These are phyloP conservation scores for Drosophila greeni DNA, from an alignment of 2,888 invertebrate species.

Conservation along the genomic window DNA sequence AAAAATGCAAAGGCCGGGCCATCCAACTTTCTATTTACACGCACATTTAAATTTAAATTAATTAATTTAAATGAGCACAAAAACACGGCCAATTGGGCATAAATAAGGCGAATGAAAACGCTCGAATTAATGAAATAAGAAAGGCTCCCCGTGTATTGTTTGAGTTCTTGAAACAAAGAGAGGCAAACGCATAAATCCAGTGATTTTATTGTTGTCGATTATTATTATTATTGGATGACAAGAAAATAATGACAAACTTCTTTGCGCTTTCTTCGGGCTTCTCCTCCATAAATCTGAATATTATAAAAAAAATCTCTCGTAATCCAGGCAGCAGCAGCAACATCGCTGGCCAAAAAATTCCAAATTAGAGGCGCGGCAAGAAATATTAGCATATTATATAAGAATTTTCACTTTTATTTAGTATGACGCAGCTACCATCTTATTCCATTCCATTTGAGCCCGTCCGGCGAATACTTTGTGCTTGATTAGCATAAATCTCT, in stretches of 20 bases:
- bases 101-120: constrained; percentile 22
- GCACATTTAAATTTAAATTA: constrained; percentile 47
- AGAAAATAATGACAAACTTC: constrained; percentile 16
- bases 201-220: constrained; percentile 26
- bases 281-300: constrained; percentile 32
- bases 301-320: constrained; percentile 44
- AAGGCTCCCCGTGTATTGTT: not conserved
- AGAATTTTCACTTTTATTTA: constrained; percentile 52
- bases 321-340: constrained; percentile 22
- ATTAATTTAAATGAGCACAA: constrained; percentile 42
- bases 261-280: constrained; percentile 33
- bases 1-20: constrained; percentile 1
- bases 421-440: constrained; percentile 19
- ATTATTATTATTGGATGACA: constrained; percentile 36
- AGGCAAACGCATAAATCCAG: constrained; percentile 8
- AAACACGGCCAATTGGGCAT: constrained; percentile 32
- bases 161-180: not conserved
- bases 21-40: constrained; percentile 43
- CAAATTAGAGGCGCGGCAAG: constrained; percentile 39
- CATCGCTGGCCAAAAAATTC: constrained; percentile 17
- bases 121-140: constrained; percentile 5
- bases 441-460: constrained; percentile 32
- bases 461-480: constrained; percentile 44
- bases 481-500: constrained; percentile 55
- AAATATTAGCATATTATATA: constrained; percentile 51